A percentile compares a stretch with the other conserved stretches of the same genome.
Evolutionary conservation across 2,113 vertebrate species (phyloP).

Genomic region (Jacana jacana): DNA sequence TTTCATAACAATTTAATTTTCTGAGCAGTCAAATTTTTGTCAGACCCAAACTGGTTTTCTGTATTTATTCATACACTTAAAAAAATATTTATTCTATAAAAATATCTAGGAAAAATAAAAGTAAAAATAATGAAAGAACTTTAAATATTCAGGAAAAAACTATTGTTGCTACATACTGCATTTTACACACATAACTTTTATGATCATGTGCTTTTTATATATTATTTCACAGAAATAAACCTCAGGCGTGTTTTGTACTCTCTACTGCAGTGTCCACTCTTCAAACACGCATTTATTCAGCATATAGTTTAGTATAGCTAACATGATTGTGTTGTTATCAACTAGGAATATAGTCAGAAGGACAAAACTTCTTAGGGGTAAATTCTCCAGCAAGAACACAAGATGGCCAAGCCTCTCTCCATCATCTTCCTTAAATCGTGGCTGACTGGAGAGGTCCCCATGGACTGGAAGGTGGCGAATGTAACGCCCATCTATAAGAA

Average conservation of each 20-base stretch:
- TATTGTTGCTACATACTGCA: neutral
- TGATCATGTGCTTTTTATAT: neutral
- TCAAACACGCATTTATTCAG: slow-evolving; percentile 3
- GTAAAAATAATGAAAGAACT: neutral
- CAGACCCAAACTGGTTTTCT: neutral
- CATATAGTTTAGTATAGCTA: neutral
- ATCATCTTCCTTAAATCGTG: too few relatives aligned
- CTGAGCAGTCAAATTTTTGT: neutral
- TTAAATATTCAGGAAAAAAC: neutral
- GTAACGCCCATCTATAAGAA: too few relatives aligned
- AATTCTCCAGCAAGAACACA: neutral
- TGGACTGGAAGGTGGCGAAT: too few relatives aligned
- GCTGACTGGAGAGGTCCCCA: too few relatives aligned
- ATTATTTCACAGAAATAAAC: slow-evolving; percentile 35
- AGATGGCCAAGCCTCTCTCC: too few relatives aligned
- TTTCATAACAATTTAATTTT: neutral
- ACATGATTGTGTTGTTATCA: neutral
- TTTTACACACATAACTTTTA: neutral
- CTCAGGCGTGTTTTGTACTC: neutral
- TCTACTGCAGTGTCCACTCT: neutral
- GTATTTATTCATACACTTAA: neutral
- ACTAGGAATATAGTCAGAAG: neutral
- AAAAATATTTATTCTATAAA: neutral
- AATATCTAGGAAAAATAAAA: neutral
- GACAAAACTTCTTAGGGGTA: neutral